Base-by-base conservation (phyloP, 2,113 vertebrate genomes). In the Cottus gobio region DNA sequence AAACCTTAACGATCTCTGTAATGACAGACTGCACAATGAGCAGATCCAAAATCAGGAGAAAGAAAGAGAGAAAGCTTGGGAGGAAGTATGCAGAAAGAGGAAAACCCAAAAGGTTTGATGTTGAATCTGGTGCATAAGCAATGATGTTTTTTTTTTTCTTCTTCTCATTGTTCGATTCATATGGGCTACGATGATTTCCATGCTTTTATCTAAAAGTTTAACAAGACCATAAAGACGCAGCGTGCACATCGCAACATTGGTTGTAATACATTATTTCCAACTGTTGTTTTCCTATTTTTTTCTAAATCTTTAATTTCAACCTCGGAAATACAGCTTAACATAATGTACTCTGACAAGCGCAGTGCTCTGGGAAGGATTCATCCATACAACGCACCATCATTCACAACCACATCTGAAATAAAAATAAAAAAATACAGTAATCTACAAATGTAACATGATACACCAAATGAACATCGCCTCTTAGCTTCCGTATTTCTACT, bases 401-500 rank as follows among this genome's bases (percentile, higher is more conserved):
- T 18, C 34, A 48, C 26, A 37, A 22, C 20, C 56, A 16, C 75
- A n/a, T 30, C 44, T 15, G 24, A 63, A 36, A 78, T 34, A n/a
- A n/a, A n/a, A n/a, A 2, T 34, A 5, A n/a, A 58, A 24, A 36
- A 2, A 39, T 3, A 46, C 56, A 34, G 18, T 6, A 31, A 6
- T 3, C n/a, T 20, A 26, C 12, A 56, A 5, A 34, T 31, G 31
- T 3, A 2, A 24, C 28, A 46, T 31, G 1, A 64, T 20, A 56
- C 22, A 2, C 37, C 13, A 30, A 48, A 44, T 20, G 2, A 34
- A 4, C 6, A 50, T 18, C 3, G 5, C 20, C 2, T 48, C 13
- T 15, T 11, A 57, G 1, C 42, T 54, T 16, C 9, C 0, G n/a
- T 61, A 71, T 75, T 52, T 34, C 24, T 62, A 93, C 96, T 96